Conservation (phyloP, 2,888 invertebrate species). For the Eurytoma adleriae region DNA sequence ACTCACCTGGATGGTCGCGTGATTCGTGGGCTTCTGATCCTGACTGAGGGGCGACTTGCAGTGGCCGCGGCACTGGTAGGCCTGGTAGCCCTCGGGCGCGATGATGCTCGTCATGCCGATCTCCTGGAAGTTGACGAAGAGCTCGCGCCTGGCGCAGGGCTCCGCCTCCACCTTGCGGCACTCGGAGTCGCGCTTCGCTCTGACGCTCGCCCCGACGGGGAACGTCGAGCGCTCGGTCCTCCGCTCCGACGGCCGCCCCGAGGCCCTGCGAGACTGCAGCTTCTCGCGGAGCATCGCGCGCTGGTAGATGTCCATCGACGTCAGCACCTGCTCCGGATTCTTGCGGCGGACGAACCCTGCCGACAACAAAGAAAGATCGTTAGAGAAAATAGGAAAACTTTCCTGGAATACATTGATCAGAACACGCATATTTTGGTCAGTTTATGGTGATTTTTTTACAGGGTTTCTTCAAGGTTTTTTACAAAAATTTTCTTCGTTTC, state of each 20-base stretch:
- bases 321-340: constrained; percentile 55
- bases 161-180: constrained; percentile 43
- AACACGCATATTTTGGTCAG: too few species aligned
- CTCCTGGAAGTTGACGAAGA: constrained; percentile 80
- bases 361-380: too few species aligned
- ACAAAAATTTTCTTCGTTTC: too few species aligned
- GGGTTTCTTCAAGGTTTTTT: too few species aligned
- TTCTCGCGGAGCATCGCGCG: constrained; percentile 62
- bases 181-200: not conserved
- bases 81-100: constrained; percentile 80
- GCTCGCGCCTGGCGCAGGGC: constrained; percentile 72
- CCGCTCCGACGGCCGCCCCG: not conserved
- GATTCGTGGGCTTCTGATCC: constrained; percentile 80
- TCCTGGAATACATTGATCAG: too few species aligned
- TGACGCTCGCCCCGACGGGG: not conserved
- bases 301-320: constrained; percentile 67
- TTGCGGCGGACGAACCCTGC: constrained; percentile 48
- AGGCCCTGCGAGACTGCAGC: constrained; percentile 11
- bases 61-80: constrained; percentile 80
- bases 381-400: too few species aligned
- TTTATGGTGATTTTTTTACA: too few species aligned
- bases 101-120: constrained; percentile 82
- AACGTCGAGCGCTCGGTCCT: not conserved
- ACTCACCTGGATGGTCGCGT: constrained; percentile 78
- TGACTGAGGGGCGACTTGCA: constrained; percentile 78